Conservation (phyloP, 2,113 vertebrate genomes). For the Egretta garzetta region DNA sequence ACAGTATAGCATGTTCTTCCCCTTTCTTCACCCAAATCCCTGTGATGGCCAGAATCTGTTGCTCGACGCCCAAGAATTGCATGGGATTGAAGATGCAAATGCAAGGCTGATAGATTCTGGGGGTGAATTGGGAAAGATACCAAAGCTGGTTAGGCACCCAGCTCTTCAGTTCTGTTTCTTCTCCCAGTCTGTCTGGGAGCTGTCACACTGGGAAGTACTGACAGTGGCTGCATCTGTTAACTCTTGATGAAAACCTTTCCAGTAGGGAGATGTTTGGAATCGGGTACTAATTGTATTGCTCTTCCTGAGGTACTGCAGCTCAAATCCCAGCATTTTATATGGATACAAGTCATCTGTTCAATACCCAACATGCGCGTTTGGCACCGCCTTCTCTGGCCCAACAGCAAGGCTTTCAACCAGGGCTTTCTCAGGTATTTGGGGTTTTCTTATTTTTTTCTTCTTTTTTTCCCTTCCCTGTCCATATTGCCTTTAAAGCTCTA, state of each 20-base stretch:
- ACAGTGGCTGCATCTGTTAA: not conserved
- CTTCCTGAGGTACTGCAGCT: conserved; percentile 79
- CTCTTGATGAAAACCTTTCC: not conserved
- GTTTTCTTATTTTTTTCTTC: not conserved
- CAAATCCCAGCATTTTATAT: conserved; percentile 98
- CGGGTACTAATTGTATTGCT: conserved; percentile 18
- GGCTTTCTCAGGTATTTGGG: conserved; percentile 91
- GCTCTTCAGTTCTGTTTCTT: not conserved
- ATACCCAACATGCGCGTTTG: conserved; percentile 89
- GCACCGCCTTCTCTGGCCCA: conserved; percentile 92
- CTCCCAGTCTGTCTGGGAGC: not conserved
- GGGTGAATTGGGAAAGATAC: not conserved
- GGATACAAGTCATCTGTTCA: conserved; percentile 98
- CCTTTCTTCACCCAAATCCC: not conserved
- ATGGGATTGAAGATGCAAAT: not conserved
- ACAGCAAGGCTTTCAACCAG: conserved; percentile 95
- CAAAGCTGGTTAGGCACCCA: not conserved
- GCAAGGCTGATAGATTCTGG: not conserved
- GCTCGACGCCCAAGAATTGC: not conserved
- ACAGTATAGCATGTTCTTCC: not conserved
- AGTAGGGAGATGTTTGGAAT: not conserved
- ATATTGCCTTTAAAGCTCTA: not conserved
- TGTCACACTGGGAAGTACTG: not conserved
- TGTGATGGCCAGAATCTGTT: not conserved
- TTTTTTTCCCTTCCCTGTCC: fast-evolving